Evolutionary conservation across 2,888 invertebrate genomes (phyloP).

Genomic region (Leptinotarsa haldemani): DNA sequence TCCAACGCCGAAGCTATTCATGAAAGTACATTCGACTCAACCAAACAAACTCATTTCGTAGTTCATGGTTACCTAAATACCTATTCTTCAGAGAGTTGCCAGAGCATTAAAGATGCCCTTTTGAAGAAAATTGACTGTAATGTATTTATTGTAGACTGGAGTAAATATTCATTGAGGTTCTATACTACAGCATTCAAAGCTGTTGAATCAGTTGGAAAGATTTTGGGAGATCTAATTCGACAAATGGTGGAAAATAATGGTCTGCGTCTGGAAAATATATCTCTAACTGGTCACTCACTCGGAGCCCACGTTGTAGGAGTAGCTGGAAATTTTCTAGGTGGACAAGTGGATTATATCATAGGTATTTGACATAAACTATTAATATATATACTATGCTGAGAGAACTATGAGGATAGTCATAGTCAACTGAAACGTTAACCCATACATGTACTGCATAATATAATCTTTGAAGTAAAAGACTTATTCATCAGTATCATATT

Average conservation of each 20-base stretch:
- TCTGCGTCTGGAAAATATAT: slow-evolving; percentile 32
- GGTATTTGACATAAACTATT: slow-evolving; percentile 15
- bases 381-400: no score
- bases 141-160: slow-evolving; percentile 60
- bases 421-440: no score
- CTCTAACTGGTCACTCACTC: slow-evolving; percentile 49
- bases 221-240: slow-evolving; percentile 48
- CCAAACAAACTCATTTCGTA: slow-evolving; percentile 51
- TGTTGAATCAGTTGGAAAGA: slow-evolving; percentile 45
- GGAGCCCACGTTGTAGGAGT: slow-evolving; percentile 60
- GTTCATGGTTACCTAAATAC: slow-evolving; percentile 57
- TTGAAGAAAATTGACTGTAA: slow-evolving; percentile 53
- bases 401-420: no score
- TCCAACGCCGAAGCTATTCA: neutral
- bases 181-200: slow-evolving; percentile 39
- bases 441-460: no score
- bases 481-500: no score
- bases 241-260: slow-evolving; percentile 30
- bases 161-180: slow-evolving; percentile 33
- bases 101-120: slow-evolving; percentile 48
- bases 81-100: slow-evolving; percentile 47
- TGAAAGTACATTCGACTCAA: slow-evolving; percentile 43
- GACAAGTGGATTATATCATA: slow-evolving; percentile 26
- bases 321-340: slow-evolving; percentile 48
- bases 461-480: no score